Conservation (phyloP, 2,113 vertebrate genomes). For the Elaphurus davidianus region DNA sequence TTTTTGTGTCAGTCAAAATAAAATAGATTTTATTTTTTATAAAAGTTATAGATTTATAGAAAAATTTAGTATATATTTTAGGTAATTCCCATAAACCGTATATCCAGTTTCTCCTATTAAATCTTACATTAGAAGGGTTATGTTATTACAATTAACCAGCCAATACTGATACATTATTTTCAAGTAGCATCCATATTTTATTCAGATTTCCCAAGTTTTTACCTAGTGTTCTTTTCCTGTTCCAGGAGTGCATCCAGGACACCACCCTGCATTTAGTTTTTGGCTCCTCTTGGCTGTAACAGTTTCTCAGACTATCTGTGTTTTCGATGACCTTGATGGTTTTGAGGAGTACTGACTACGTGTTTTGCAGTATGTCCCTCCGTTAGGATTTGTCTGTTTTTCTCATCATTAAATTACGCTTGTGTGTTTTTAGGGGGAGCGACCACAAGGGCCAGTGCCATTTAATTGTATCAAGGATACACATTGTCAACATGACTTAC, state of each 20-base stretch:
- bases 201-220: background rate
- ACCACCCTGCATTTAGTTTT: background rate
- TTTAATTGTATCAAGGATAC: background rate
- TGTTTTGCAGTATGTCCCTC: background rate
- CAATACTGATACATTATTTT: background rate
- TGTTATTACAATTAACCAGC: background rate
- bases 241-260: background rate
- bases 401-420: background rate
- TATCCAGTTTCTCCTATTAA: background rate
- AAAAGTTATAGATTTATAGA: background rate
- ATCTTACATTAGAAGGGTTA: background rate
- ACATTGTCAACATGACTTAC: no score
- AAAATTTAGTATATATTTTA: background rate
- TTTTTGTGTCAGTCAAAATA: background rate
- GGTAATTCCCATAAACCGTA: background rate
- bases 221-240: background rate
- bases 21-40: background rate
- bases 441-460: background rate
- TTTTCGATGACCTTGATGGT: background rate
- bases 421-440: background rate
- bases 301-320: background rate
- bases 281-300: background rate
- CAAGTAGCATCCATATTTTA: background rate
- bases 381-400: background rate
- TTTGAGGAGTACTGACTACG: background rate